These are phyloP conservation scores for Sula dactylatra DNA, from an alignment of 2,113 vertebrate genomes.

Conservation along the genomic window DNA sequence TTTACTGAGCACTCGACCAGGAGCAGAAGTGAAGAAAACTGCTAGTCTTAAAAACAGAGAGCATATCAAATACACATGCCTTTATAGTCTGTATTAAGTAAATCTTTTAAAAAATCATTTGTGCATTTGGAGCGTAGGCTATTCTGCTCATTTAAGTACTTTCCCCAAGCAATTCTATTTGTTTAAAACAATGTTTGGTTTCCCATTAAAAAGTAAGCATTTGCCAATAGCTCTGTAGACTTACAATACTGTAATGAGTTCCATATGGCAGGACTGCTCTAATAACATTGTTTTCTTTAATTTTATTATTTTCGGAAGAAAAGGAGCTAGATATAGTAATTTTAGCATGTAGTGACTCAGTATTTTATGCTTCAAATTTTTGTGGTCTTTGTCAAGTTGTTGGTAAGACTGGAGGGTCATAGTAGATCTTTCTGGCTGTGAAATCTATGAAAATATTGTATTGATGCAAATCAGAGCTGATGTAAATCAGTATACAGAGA, in stretches of 20 bases:
- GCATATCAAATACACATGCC: background rate
- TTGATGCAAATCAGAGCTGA: background rate
- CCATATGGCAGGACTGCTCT: conserved; percentile 17
- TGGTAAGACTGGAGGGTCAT: background rate
- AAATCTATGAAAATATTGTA: background rate
- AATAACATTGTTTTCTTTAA: background rate
- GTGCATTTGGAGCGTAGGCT: background rate
- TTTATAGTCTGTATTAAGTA: background rate
- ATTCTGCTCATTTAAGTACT: background rate
- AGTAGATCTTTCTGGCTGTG: background rate
- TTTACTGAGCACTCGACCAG: background rate
- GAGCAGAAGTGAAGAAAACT: background rate
- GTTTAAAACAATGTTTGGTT: background rate
- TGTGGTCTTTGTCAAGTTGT: background rate
- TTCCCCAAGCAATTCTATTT: conserved; percentile 7
- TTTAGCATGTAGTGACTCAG: background rate
- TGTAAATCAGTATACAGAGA: background rate
- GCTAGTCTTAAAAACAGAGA: background rate
- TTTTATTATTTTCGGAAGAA: background rate
- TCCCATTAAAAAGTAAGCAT: conserved; percentile 5
- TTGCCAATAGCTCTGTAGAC: conserved; percentile 7
- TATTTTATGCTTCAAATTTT: background rate
- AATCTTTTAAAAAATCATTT: background rate
- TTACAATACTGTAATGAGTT: conserved; percentile 12
- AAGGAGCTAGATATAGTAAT: background rate